Conservation (phyloP, 2,113 vertebrate species). For the Procapra przewalskii region DNA sequence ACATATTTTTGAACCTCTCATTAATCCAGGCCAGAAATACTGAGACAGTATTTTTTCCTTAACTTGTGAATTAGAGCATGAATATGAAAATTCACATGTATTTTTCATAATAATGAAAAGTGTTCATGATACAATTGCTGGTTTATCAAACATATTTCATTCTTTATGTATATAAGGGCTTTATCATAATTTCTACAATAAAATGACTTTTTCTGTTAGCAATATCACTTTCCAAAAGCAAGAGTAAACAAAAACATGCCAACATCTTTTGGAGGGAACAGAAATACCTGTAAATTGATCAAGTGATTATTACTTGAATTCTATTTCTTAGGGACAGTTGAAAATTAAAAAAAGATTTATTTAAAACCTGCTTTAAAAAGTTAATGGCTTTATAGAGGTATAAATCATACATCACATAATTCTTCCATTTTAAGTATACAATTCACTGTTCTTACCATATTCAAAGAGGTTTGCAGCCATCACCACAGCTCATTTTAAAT, state of each 20-base stretch:
- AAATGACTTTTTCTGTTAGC: not conserved
- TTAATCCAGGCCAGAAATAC: slow-evolving; percentile 48
- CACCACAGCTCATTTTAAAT: not conserved
- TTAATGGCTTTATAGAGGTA: not conserved
- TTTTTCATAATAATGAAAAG: slow-evolving; percentile 56
- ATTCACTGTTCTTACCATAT: not conserved
- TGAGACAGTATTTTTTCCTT: not conserved
- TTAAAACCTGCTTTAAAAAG: not conserved
- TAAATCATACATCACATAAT: not conserved
- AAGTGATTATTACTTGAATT: not conserved
- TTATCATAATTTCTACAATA: not conserved
- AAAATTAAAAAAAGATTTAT: not conserved
- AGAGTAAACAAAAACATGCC: not conserved
- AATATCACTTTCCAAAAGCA: not conserved
- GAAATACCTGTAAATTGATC: not conserved
- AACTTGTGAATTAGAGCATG: slow-evolving; percentile 46
- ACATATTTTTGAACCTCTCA: slow-evolving; percentile 54
- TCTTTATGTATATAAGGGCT: not conserved
- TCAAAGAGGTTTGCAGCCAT: not conserved
- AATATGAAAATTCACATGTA: slow-evolving; percentile 29
- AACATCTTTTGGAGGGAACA: not conserved
- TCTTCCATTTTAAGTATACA: not conserved
- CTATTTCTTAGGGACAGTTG: not conserved
- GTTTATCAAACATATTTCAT: slow-evolving; percentile 22
- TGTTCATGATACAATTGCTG: not conserved